A percentile compares a stretch with the other conserved stretches of the same genome.
Conservation (phyloP, 2,888 invertebrate species). For the Ceramica pisi region DNA sequence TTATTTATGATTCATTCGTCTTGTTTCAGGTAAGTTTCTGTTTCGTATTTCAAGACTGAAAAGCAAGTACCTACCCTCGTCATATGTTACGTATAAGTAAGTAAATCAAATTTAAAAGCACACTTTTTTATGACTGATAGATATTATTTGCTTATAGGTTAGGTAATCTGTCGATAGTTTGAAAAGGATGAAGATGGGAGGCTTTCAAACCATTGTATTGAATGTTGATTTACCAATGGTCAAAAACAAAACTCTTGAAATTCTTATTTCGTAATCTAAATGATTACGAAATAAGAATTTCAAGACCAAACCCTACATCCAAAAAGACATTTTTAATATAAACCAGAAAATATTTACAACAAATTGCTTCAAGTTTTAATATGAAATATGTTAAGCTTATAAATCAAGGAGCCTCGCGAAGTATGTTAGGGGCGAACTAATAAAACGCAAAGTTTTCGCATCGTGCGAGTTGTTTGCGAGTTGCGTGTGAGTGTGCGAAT, state of each 20-base stretch:
- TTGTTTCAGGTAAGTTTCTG: slow-evolving; percentile 56
- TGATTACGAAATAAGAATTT: too few species aligned
- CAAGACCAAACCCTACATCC: too few species aligned
- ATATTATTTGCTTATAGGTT: too few species aligned
- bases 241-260: background rate
- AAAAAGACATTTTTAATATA: slow-evolving; percentile 12
- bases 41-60: background rate
- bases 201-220: too few species aligned
- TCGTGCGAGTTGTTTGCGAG: slow-evolving; percentile 52
- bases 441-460: slow-evolving; percentile 65
- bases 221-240: too few species aligned
- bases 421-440: slow-evolving; percentile 61
- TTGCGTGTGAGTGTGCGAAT: slow-evolving; percentile 38
- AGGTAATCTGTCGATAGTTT: too few species aligned
- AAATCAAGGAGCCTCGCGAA: slow-evolving; percentile 56
- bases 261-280: too few species aligned
- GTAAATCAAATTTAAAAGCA: background rate
- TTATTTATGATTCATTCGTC: slow-evolving; percentile 9
- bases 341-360: slow-evolving; percentile 25
- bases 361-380: slow-evolving; percentile 53
- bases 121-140: too few species aligned
- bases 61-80: background rate
- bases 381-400: slow-evolving; percentile 55
- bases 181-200: background rate
- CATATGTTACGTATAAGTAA: background rate